Evolutionary conservation across 92 coral and sea anemone genomes (phyloP), one percentile per base, ranked within the genome.

Genomic region (Heliopora coerulea): DNA sequence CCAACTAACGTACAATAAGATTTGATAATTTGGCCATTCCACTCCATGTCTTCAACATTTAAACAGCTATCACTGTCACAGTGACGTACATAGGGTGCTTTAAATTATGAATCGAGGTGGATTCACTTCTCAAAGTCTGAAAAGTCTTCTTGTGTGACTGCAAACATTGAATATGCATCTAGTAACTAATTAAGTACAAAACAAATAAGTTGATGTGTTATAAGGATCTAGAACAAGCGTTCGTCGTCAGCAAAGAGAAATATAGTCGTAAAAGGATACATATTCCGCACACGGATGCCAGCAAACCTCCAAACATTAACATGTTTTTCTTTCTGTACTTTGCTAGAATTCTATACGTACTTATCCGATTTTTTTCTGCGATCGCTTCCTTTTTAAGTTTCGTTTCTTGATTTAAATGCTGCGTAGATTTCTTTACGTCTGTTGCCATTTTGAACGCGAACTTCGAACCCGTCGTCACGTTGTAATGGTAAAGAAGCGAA

Each of bases 261-360:
- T n/a, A n/a, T n/a, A n/a, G n/a, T n/a, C n/a, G n/a, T n/a, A 32
- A 68, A 93, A 93, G 98, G 98, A 93, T 93, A 93, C 98, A 93
- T 32, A 93, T 89, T 21, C 96, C 98, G 21, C 79, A 81, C 28
- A 93, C 96, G 40, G 98, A 87, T n/a, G 88, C 68, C 61, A 93
- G 59, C 31, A 93, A 85, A n/a, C 98, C 89, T 34, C 80, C 76
- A 68, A 93, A 90, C 48, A 89, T 84, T 61, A 87, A 74, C 21
- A 80, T 56, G 49, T 93, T 93, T 65, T 82, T 88, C 35, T 87
- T 83, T 61, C 68, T 89, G 31, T 78, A 62, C 67, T 65, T 76
- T 28, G 70, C 68, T 3, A 79, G 23, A 25, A 70, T 52, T 37
- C 52, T 70, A 27, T 70, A 70, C 49, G 77, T 70, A n/a, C 54